Percentiles rank a stretch among this genome's conserved stretches.
These are phyloP conservation scores for Platalea minor DNA, from an alignment of 2,797 vertebrate species.

Conservation along the genomic window DNA sequence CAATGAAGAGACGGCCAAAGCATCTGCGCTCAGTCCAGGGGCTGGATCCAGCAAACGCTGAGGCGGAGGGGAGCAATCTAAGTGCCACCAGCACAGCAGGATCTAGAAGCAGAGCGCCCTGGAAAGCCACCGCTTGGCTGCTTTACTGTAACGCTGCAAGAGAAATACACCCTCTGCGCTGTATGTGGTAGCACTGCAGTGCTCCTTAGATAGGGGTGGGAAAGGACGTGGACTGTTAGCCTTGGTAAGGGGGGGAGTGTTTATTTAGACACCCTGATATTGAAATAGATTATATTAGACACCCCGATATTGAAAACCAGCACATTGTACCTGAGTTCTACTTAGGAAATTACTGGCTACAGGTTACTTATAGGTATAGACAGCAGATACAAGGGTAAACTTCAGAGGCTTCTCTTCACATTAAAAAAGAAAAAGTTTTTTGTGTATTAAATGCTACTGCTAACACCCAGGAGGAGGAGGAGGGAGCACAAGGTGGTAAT, in stretches of 20 bases:
- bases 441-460: background rate
- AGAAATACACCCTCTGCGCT: background rate
- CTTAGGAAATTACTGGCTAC: background rate
- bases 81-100: background rate
- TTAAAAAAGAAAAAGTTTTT: background rate
- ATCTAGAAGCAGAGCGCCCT: background rate
- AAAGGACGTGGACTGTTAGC: background rate
- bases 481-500: background rate
- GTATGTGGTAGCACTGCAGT: rapidly evolving
- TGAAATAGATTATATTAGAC: background rate
- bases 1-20: background rate
- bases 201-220: rapidly evolving
- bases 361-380: background rate
- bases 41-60: background rate
- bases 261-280: background rate
- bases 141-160: no score
- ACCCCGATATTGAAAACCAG: background rate
- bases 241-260: background rate
- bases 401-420: background rate
- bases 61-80: rapidly evolving
- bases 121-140: background rate
- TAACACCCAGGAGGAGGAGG: background rate
- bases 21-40: background rate
- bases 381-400: background rate
- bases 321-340: rapidly evolving